Evolutionary conservation across 2,113 vertebrate genomes (phyloP).

Genomic region (Psophia crepitans): DNA sequence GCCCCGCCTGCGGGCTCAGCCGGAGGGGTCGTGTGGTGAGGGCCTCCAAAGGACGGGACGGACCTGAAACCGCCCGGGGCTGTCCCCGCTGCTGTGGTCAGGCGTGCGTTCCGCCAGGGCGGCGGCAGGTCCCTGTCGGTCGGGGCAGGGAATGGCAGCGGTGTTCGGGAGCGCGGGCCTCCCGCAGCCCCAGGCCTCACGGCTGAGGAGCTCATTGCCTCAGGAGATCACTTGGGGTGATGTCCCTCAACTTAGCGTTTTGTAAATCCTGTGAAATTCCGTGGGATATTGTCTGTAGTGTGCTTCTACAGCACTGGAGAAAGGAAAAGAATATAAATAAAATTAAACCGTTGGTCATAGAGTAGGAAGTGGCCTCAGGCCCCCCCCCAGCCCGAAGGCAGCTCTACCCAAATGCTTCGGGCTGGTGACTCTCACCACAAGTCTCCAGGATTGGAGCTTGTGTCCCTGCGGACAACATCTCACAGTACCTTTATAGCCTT

Average conservation of each 20-base stretch:
- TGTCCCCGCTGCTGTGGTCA: accelerated
- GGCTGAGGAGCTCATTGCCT: accelerated
- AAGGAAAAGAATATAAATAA: not conserved
- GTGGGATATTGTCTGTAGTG: not conserved
- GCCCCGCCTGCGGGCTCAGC: accelerated
- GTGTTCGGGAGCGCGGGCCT: not conserved
- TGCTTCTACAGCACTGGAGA: not conserved
- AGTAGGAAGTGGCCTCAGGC: not conserved
- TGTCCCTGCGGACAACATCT: not conserved
- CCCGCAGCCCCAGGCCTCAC: too few species aligned
- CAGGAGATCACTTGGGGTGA: accelerated
- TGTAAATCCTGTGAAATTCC: accelerated
- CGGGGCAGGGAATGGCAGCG: accelerated
- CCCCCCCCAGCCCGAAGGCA: not conserved
- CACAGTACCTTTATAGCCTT: not conserved
- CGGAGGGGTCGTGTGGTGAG: accelerated
- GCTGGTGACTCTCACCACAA: not conserved
- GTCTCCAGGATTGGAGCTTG: not conserved
- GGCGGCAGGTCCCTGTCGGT: accelerated
- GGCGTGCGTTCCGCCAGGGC: accelerated
- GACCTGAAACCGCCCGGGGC: accelerated
- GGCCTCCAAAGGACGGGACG: accelerated
- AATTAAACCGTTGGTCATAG: not conserved
- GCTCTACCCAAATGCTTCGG: not conserved
- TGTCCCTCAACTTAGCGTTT: accelerated